Evolutionary conservation across 2,113 vertebrate genomes (phyloP), one percentile per base, ranked within the genome.

Genomic region (Heterotis niloticus): DNA sequence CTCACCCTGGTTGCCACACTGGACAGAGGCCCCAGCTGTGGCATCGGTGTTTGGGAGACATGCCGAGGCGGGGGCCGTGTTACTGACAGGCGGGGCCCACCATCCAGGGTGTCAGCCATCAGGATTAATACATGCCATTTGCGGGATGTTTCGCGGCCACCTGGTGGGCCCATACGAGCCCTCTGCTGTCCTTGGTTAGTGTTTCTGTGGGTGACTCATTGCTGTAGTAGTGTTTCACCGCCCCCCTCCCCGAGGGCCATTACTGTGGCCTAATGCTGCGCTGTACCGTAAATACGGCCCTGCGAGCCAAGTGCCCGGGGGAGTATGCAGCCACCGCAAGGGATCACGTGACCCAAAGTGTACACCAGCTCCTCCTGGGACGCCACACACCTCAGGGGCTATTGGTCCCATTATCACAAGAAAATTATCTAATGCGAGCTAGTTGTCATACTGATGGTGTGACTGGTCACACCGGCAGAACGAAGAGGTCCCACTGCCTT

Each of bases 391-490:
- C 84, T 78, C 81, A 69, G 75, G 81, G 82, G 81, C 67, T 76
- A 76, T 78, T 81, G 83, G 82, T 80, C 81, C 70, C 81, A 79
- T 85, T 81, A 85, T 85, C 66, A 76, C 73, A 71, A 77, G 80
- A 77, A 84, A 81, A 82, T 82, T 81, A 85, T 75, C 82, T 81
- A 75, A 74, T 26, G 67, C 24, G 59, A 60, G 64, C 82, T 81
- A 51, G 70, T 76, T 83, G 79, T 71, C 79, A 78, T 83, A 84
- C 80, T 77, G 78, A 81, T 78, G 76, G 59, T 56, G 54, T 69
- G 75, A 64, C 54, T 64, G 65, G 52, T 57, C 54, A 57, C 28
- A 29, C 16, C 24, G 24, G 16, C 23, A 75, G 76, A 78, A 76
- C 70, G 60, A 80, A 72, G 62, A 65, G 12, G 11, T 65, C 66